Evolutionary conservation across 2,113 vertebrate species (phyloP), one percentile per base, ranked within the genome.

Genomic region (Toxotes chatareus): DNA sequence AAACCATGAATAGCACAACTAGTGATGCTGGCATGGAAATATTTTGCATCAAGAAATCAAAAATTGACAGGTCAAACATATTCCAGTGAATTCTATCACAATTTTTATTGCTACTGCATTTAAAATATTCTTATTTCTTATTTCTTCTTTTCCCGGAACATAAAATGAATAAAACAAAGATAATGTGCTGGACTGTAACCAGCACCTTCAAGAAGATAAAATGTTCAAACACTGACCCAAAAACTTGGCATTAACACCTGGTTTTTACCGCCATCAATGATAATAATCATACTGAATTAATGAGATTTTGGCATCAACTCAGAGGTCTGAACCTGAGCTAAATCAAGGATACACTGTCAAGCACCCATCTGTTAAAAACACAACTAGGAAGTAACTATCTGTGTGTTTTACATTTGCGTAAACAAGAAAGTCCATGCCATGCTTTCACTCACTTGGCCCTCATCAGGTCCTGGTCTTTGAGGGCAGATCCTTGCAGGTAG

Each of bases 381-480:
- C n/a, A 23, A 23, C 21, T 53, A 7, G 21, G 19, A 53, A n/a
- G 10, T 1, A 27, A 57, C 55, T 31, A 31, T 31, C 12, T 31
- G 55, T 13, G 34, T 34, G 56, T 57, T 38, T 23, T 19, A 36
- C n/a, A 8, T 32, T 32, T 36, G 9, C 40, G 1, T 40, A 5
- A 36, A 36, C 11, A 27, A 19, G 19, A 10, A 51, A 3, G 36
- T 73, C 49, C 49, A 6, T 49, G 66, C 23, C 17, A 13, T 19
- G 34, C 10, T 19, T 49, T 12, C 36, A 90, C 98, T 96, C 92
- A 99, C 98, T 99, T 99, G 88, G 98, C 98, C 78, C 98, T 96
- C 97, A 99, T 97, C 80, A 99, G 96, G 87, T 99, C 98, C 92
- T 99, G 97, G 91, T 99, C 98, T 93, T 99, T 99, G 73, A 99